phyloP scores from a whole-genome alignment of 2,113 vertebrate genomes.

The Triplophysa dalaica region DNA sequence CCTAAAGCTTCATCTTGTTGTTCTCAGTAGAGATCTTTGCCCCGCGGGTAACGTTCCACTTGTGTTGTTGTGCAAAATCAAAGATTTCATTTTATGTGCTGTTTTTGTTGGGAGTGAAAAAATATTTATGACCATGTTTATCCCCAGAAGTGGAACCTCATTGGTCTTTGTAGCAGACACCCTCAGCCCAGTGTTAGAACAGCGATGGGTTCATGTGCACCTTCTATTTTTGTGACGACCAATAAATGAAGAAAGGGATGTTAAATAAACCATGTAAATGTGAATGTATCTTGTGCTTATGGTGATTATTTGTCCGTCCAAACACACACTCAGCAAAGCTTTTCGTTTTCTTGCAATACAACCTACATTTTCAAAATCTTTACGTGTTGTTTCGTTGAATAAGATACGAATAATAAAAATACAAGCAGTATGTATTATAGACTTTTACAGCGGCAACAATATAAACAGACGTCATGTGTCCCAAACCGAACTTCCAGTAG shows the following conservation, averaged over 20 bases:
- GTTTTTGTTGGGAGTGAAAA: conserved; percentile 58
- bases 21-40: conserved; percentile 59
- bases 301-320: background rate
- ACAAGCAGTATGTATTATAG: no score
- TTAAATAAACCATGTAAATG: conserved; percentile 79
- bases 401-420: no score
- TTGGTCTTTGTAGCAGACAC: conserved; percentile 61
- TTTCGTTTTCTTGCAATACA: no score
- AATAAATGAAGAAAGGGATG: conserved; percentile 63
- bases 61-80: conserved; percentile 59
- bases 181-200: conserved; percentile 62
- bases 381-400: no score
- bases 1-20: conserved; percentile 58
- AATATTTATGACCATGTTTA: conserved; percentile 53
- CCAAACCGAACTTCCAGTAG: no score
- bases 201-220: conserved; percentile 62
- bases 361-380: no score
- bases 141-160: conserved; percentile 65
- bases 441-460: no score
- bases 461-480: no score
- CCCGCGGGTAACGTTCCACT: conserved; percentile 56
- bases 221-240: conserved; percentile 78
- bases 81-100: conserved; percentile 55
- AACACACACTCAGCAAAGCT: background rate
- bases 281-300: conserved; percentile 56